A percentile compares a stretch with the other conserved stretches of the same genome.
Evolutionary conservation across 2,888 invertebrate genomes (phyloP).

Genomic region (Tyria jacobaeae): DNA sequence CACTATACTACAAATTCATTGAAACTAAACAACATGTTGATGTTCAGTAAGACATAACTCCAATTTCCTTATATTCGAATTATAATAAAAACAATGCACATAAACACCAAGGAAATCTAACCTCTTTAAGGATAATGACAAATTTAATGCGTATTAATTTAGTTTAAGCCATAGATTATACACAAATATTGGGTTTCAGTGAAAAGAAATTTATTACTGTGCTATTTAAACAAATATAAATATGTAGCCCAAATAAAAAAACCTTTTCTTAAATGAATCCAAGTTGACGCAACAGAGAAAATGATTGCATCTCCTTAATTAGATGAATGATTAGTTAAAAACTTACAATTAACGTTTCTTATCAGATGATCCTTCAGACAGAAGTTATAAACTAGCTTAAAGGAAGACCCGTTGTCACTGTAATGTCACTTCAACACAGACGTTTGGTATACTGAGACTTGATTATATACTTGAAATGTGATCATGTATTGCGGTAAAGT

Average conservation of each 20-base stretch:
- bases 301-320: neutral
- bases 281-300: neutral
- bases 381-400: neutral
- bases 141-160: neutral
- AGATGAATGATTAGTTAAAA: neutral
- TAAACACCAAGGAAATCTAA: too few relatives aligned
- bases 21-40: too few relatives aligned
- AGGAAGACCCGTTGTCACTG: neutral
- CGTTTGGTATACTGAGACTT: neutral
- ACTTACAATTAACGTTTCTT: neutral
- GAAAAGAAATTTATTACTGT: neutral
- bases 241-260: neutral
- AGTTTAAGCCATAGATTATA: too few relatives aligned
- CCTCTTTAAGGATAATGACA: neutral
- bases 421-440: neutral
- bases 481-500: neutral
- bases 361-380: neutral
- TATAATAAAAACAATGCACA: too few relatives aligned
- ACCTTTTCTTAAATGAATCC: neutral
- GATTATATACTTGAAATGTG: neutral
- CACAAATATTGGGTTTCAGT: too few relatives aligned
- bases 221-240: neutral
- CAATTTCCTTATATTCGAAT: too few relatives aligned
- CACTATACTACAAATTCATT: too few relatives aligned
- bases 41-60: too few relatives aligned